Conservation (phyloP, 2,113 vertebrate genomes). For the Elephantulus edwardii region DNA sequence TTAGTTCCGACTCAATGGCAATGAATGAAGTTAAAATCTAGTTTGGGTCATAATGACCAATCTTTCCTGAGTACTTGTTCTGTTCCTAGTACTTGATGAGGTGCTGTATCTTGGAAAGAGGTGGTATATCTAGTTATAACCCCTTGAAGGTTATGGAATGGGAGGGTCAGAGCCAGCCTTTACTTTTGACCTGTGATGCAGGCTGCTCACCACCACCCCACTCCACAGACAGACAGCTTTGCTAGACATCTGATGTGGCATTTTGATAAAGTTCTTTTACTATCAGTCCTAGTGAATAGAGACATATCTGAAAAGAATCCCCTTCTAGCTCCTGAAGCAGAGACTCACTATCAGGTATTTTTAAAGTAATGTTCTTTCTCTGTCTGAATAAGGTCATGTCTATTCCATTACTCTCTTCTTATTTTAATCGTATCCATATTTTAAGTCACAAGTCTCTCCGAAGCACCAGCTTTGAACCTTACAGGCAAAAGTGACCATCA, state of each 20-base stretch:
- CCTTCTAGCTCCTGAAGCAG: neutral
- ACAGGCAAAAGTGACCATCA: neutral
- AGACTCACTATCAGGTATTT: neutral
- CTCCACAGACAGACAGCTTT: neutral
- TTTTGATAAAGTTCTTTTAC: neutral
- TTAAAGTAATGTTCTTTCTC: neutral
- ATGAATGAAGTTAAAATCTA: too few species aligned
- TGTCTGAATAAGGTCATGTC: neutral
- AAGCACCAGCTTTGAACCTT: neutral
- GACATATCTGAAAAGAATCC: neutral
- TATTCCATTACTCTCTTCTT: neutral
- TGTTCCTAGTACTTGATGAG: fast-evolving
- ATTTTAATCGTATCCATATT: neutral
- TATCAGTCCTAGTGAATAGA: neutral
- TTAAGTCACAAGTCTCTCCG: neutral
- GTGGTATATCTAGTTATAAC: too few species aligned
- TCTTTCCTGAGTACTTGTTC: neutral
- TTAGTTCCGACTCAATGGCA: too few species aligned
- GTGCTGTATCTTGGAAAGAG: neutral
- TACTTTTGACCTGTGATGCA: neutral
- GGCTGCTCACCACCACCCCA: neutral
- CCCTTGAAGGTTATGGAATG: fast-evolving
- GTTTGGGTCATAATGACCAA: neutral
- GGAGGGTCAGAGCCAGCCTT: neutral
- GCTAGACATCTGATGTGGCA: neutral